Evolutionary conservation across 1,140 invertebrate species (phyloP).

Genomic region (Brachionus angularis): DNA sequence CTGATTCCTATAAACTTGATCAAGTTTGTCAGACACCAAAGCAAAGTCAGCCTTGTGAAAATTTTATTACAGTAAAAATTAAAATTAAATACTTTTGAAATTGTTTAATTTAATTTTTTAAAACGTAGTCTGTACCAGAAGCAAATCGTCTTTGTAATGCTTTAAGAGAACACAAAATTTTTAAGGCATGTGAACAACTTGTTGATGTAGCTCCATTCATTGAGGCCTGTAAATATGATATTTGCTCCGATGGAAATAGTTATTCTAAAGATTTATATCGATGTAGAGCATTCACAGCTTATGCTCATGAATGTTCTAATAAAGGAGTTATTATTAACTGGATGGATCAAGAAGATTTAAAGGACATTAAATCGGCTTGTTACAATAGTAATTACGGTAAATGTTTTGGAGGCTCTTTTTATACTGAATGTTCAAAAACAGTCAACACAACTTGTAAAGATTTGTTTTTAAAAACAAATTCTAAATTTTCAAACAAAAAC

Average conservation of each 20-base stretch:
- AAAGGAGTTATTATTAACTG: conserved; percentile 70
- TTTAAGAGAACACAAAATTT: conserved; percentile 45
- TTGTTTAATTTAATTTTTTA: not conserved
- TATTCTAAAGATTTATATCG: conserved; percentile 62
- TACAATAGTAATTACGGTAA: conserved; percentile 35
- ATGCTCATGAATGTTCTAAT: conserved; percentile 72
- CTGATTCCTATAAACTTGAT: conserved; percentile 79
- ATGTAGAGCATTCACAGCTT: conserved; percentile 73
- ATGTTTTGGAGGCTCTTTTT: conserved; percentile 29
- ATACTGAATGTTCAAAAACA: conserved; percentile 33
- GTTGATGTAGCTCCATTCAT: conserved; percentile 74
- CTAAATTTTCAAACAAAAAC: not conserved
- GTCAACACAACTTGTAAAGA: conserved; percentile 9
- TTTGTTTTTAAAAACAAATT: not conserved
- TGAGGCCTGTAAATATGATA: conserved; percentile 76
- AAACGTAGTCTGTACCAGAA: not conserved
- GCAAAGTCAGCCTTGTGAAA: conserved; percentile 65
- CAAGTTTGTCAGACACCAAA: conserved; percentile 65
- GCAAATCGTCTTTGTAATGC: conserved; percentile 25
- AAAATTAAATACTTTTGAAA: not conserved
- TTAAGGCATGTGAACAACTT: conserved; percentile 70
- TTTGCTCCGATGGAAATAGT: conserved; percentile 30
- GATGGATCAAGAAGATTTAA: conserved; percentile 65
- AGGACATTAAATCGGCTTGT: conserved; percentile 17
- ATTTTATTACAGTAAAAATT: conserved; percentile 65